Percentiles rank a stretch among this genome's conserved stretches.
phyloP scores from a whole-genome alignment of 30 jellyfish, hydroid and myxozoan genomes.

The Aurelia aurita complex sp. Pacific region DNA sequence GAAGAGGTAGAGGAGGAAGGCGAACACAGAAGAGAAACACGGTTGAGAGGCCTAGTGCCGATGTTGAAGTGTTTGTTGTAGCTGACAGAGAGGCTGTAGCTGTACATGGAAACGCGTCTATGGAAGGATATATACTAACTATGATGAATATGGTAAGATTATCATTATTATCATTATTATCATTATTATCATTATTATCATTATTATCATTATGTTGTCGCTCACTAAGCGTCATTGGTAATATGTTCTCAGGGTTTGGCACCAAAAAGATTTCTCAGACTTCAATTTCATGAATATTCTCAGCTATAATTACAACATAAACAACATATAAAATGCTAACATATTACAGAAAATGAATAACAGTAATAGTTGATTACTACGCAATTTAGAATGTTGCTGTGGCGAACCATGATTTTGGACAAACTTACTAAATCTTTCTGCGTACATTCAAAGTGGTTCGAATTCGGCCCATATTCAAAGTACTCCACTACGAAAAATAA shows the following conservation, averaged over 20 bases:
- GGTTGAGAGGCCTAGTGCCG: constrained; percentile 66
- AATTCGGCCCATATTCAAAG: too few species aligned
- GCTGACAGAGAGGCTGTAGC: constrained; percentile 86
- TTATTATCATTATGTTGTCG: background rate
- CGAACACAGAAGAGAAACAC: constrained; percentile 52
- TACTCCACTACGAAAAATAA: too few species aligned
- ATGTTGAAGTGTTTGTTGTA: constrained; percentile 86
- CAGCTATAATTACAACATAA: too few species aligned
- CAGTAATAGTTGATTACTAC: too few species aligned
- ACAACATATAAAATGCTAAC: too few species aligned
- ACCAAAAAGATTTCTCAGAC: background rate
- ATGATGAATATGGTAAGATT: constrained; percentile 98
- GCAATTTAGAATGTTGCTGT: too few species aligned
- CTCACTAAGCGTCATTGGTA: background rate
- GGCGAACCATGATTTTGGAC: too few species aligned
- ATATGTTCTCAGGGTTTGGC: background rate
- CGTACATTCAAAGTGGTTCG: too few species aligned
- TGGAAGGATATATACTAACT: constrained; percentile 86
- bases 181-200: background rate
- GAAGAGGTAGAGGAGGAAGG: background rate
- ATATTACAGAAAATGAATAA: too few species aligned
- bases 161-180: background rate
- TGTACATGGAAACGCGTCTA: constrained; percentile 86
- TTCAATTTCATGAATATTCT: too few species aligned
- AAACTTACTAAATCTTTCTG: too few species aligned